A percentile compares a stretch with the other conserved stretches of the same genome.
phyloP scores from a whole-genome alignment of 2,888 invertebrate genomes.

The Omphaloscelis lunosa region DNA sequence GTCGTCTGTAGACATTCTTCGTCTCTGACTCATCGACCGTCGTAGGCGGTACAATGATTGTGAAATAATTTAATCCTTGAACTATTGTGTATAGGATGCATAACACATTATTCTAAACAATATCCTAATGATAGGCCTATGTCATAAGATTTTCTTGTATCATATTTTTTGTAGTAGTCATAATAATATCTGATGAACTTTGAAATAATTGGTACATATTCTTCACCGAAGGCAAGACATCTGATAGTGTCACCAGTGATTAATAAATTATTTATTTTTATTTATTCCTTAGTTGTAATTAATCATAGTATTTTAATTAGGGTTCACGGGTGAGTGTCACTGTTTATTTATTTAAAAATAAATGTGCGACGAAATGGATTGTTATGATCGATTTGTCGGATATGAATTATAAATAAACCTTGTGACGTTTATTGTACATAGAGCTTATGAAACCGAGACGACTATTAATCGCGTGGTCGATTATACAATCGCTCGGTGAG shows the following conservation, averaged over 20 bases:
- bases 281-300: slow-evolving; percentile 71
- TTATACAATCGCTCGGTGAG: slow-evolving; percentile 58
- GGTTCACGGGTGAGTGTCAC: slow-evolving; percentile 72
- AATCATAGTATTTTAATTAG: slow-evolving; percentile 58
- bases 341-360: slow-evolving; percentile 66
- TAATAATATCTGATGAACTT: slow-evolving; percentile 24
- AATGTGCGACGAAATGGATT: slow-evolving; percentile 42
- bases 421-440: slow-evolving; percentile 69
- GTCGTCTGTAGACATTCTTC: slow-evolving; percentile 9
- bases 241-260: slow-evolving; percentile 66
- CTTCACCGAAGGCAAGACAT: slow-evolving; percentile 24
- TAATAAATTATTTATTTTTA: slow-evolving; percentile 74
- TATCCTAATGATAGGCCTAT: slow-evolving; percentile 21
- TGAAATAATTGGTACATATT: slow-evolving; percentile 34
- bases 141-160: slow-evolving; percentile 33
- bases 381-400: slow-evolving; percentile 47
- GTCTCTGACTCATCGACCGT: not conserved
- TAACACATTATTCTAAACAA: slow-evolving; percentile 15
- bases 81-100: not conserved
- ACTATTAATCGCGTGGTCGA: slow-evolving; percentile 51
- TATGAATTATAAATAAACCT: slow-evolving; percentile 63
- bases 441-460: slow-evolving; percentile 39
- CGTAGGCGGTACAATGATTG: slow-evolving; percentile 25
- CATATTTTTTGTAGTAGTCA: slow-evolving; percentile 26
- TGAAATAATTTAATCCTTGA: slow-evolving; percentile 31